A percentile compares a stretch with the other conserved stretches of the same genome.
phyloP scores from a whole-genome alignment of 1,140 invertebrate species.

The Lerema accius region DNA sequence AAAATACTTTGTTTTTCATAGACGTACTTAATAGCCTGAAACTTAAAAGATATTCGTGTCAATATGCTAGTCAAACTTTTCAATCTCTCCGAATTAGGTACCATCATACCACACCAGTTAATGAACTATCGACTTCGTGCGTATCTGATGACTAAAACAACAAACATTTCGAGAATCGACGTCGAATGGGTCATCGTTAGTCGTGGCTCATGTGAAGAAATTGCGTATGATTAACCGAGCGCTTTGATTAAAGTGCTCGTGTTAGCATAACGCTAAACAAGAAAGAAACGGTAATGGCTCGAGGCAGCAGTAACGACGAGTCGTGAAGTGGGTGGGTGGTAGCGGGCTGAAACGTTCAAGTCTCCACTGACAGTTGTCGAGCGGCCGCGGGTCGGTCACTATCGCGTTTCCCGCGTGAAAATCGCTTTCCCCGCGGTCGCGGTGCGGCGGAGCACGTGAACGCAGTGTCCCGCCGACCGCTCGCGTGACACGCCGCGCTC shows the following conservation, averaged over 20 bases:
- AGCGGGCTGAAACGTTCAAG: conserved; percentile 44
- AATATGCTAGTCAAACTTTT: too few relatives aligned
- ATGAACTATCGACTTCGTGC: too few relatives aligned
- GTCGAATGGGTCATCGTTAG: conserved; percentile 13
- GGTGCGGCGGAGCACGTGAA: conserved; percentile 68
- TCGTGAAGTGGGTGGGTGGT: conserved; percentile 45
- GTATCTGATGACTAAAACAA: neutral
- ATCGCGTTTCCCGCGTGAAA: conserved; percentile 78
- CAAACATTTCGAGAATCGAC: neutral
- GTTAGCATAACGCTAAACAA: conserved; percentile 34
- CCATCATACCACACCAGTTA: too few relatives aligned
- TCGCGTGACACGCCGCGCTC: conserved; percentile 75
- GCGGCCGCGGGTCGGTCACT: conserved; percentile 65
- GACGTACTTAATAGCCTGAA: too few relatives aligned
- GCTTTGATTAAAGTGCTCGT: conserved; percentile 31
- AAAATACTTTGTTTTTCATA: too few relatives aligned
- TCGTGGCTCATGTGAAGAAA: conserved; percentile 7
- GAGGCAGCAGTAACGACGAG: conserved; percentile 43
- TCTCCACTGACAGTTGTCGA: conserved; percentile 57
- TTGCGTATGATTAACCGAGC: conserved; percentile 27
- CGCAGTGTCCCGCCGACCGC: conserved; percentile 79
- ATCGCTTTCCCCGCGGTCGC: conserved; percentile 77
- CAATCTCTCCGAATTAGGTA: too few relatives aligned
- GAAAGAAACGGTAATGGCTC: conserved; percentile 43
- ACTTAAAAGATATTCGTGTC: too few relatives aligned